A percentile compares a stretch with the other conserved stretches of the same genome.
These are phyloP conservation scores for Drosophila monieri DNA, from an alignment of 2,888 invertebrate genomes.

Conservation along the genomic window DNA sequence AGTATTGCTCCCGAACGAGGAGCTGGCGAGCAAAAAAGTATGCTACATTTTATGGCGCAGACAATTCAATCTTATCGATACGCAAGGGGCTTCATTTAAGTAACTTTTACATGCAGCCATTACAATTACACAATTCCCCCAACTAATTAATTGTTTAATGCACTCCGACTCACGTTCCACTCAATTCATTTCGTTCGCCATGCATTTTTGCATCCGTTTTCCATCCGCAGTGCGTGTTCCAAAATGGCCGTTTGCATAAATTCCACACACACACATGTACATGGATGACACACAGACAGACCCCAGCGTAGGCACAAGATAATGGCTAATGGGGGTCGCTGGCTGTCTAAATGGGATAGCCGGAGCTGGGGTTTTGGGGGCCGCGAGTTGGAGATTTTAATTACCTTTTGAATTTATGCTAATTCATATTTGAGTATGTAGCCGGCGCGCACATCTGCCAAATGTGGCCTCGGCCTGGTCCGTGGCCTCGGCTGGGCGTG, in stretches of 20 bases:
- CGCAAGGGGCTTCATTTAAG: conserved; percentile 18
- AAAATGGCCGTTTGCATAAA: conserved; percentile 59
- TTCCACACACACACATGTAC: conserved; percentile 31
- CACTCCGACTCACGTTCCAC: conserved; percentile 45
- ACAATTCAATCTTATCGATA: conserved; percentile 20
- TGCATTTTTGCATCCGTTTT: conserved; percentile 31
- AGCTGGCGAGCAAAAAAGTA: not conserved
- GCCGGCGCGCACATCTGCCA: conserved; percentile 37
- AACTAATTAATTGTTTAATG: conserved; percentile 76
- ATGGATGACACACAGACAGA: conserved; percentile 7
- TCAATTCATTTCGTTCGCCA: conserved; percentile 8
- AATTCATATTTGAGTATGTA: conserved; percentile 79
- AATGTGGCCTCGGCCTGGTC: conserved; percentile 15
- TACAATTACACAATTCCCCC: conserved; percentile 34
- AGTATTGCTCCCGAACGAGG: not conserved
- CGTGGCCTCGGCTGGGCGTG: not conserved
- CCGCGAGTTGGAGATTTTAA: conserved; percentile 71
- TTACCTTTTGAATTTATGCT: conserved; percentile 80
- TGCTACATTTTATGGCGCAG: not conserved
- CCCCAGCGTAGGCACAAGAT: conserved; percentile 43
- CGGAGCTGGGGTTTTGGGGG: not conserved
- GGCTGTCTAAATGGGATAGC: conserved; percentile 2
- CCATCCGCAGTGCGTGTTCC: conserved; percentile 35
- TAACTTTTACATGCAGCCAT: conserved; percentile 40
- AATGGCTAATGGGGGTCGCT: conserved; percentile 65